Base-by-base conservation (phyloP, 2,888 invertebrate species). In the Cephus pygmeus region DNA sequence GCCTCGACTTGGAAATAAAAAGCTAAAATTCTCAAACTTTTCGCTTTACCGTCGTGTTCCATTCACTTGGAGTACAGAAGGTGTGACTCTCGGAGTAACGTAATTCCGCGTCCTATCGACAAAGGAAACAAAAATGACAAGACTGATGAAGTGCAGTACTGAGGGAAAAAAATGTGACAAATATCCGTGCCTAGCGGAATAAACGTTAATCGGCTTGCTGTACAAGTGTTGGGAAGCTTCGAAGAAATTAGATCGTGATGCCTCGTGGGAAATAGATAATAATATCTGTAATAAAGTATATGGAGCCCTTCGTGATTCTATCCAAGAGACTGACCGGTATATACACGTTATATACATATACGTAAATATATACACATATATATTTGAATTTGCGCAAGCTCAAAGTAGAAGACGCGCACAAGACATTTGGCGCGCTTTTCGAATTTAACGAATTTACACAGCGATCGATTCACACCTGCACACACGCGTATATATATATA, bases 261-360 rank as follows among this genome's bases (percentile, higher is more conserved):
- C 56, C 56, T 56, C 23, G 23, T 56, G 56, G 56, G 9, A 56
- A 56, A 56, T 56, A 56, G 23, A 23, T 56, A 56, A 56, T 56
- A 23, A 56, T 56, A 56, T 23, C 23, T 56, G 9, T 56, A 56
- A 56, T 9, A 23, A 2, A 56, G 23, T 56, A 56, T 23, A 56
- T 6, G 40, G 23, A 23, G 9, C 9, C 56, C 56, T 75, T 11
- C 69, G 35, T 77, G 75, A 75, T 71, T 34, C 2, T 15, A 77
- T 35, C 75, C 75, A 77, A 77, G 75, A 77, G 77, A 77, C 77
- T 77, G 75, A 77, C 31, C 71, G 69, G 34, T 69, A 69, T 73
- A 77, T 69, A 69, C 23, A 71, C 31, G 23, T 71, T 33, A 71
- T 23, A 34, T 71, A 71, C 31, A 23, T 56, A 56, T 56, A 56